Evolutionary conservation across 2,113 vertebrate species (phyloP).

Genomic region (Thunnus maccoyii): DNA sequence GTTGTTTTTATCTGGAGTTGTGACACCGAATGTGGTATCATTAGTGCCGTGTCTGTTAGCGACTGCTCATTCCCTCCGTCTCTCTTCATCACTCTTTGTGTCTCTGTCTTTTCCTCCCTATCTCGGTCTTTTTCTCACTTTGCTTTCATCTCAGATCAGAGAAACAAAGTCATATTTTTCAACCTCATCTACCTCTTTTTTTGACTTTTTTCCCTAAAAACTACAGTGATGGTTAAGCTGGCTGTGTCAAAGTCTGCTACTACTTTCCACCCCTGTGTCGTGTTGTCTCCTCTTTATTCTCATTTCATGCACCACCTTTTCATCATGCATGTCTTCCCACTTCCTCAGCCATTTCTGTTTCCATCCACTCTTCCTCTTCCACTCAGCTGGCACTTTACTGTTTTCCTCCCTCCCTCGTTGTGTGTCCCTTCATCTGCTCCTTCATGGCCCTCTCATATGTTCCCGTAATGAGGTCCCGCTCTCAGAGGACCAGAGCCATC

Average conservation of each 20-base stretch:
- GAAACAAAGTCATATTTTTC: slow-evolving; percentile 46
- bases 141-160: slow-evolving; percentile 68
- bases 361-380: neutral
- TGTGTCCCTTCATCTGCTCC: slow-evolving; percentile 48
- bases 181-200: slow-evolving; percentile 41
- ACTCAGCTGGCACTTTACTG: slow-evolving; percentile 42
- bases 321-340: slow-evolving; percentile 12
- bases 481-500: slow-evolving; percentile 42
- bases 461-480: slow-evolving; percentile 63
- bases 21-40: slow-evolving; percentile 62
- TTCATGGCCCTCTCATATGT: slow-evolving; percentile 36
- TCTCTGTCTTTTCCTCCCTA: slow-evolving; percentile 27
- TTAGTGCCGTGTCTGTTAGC: slow-evolving; percentile 52
- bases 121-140: slow-evolving; percentile 11
- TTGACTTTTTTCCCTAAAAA: neutral
- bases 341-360: slow-evolving; percentile 6
- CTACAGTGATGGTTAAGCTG: neutral
- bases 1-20: slow-evolving; percentile 55
- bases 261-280: neutral
- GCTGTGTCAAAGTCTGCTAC: slow-evolving; percentile 2
- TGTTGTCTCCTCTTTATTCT: slow-evolving; percentile 5
- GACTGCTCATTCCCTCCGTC: slow-evolving; percentile 34
- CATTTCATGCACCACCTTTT: slow-evolving; percentile 30
- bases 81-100: slow-evolving; percentile 50
- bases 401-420: slow-evolving; percentile 31